Conservation (phyloP, 2,113 vertebrate genomes). For the Gasterosteus nipponicus region DNA sequence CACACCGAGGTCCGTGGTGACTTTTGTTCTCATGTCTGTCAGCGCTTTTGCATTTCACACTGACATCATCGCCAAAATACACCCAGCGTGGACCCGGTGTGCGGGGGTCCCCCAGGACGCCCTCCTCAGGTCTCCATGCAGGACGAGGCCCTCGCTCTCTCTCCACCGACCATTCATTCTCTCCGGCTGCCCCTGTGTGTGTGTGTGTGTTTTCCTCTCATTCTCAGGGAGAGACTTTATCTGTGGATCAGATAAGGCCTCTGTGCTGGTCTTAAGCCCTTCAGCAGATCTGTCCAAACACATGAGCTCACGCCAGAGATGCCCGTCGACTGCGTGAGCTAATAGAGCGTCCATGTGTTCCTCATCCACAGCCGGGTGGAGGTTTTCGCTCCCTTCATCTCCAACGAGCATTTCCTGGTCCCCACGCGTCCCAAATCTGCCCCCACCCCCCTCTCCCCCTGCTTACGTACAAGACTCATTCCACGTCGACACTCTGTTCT, state of each 20-base stretch:
- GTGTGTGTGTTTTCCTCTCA: constrained; percentile 61
- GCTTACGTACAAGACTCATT: not conserved
- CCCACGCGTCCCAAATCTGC: not conserved
- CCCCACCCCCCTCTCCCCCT: not conserved
- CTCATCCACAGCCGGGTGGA: constrained; percentile 40
- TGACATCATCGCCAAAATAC: constrained; percentile 67
- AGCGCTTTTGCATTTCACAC: constrained; percentile 59
- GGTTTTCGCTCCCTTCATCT: constrained; percentile 44
- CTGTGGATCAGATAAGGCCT: constrained; percentile 77
- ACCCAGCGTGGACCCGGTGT: constrained; percentile 30
- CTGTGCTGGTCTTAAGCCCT: constrained; percentile 73
- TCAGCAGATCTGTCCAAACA: constrained; percentile 80
- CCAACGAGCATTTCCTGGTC: constrained; percentile 29
- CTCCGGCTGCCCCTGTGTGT: constrained; percentile 49
- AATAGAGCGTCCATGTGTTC: constrained; percentile 73
- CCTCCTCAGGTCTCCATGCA: constrained; percentile 36
- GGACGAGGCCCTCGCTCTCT: constrained; percentile 21
- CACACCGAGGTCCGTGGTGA: constrained; percentile 18
- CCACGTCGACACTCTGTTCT: not conserved
- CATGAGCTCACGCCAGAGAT: constrained; percentile 78
- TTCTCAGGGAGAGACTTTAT: constrained; percentile 66
- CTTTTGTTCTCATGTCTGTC: constrained; percentile 57
- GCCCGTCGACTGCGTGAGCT: constrained; percentile 74
- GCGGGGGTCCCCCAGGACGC: constrained; percentile 47
- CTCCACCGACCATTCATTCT: constrained; percentile 54